These are phyloP conservation scores for Syrmaticus mikado DNA, from an alignment of 2,113 vertebrate genomes.

Conservation along the genomic window DNA sequence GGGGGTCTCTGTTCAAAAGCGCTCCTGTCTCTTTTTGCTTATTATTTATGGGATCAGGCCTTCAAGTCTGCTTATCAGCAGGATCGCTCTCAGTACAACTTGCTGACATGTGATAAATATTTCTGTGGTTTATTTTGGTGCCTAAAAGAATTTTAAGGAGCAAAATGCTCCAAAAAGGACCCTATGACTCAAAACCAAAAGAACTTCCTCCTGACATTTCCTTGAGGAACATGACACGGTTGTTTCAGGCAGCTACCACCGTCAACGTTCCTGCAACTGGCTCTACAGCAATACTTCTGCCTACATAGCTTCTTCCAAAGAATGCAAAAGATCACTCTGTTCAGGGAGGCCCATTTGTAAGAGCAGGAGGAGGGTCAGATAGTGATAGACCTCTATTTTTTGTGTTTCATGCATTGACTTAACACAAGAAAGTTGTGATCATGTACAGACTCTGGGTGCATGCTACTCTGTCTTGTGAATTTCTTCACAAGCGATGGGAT, in stretches of 20 bases:
- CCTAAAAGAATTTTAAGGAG: slow-evolving; percentile 20
- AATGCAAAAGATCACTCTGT: background rate
- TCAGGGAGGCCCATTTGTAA: background rate
- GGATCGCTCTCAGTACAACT: background rate
- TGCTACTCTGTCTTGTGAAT: background rate
- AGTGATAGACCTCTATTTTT: background rate
- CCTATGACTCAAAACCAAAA: background rate
- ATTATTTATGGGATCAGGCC: background rate
- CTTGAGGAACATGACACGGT: background rate
- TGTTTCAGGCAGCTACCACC: background rate
- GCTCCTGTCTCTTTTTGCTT: background rate
- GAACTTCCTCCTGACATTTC: background rate
- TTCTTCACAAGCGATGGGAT: background rate
- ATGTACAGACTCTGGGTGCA: background rate
- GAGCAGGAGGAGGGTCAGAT: background rate
- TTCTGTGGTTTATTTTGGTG: background rate
- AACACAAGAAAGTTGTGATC: background rate
- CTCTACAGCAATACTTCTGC: background rate
- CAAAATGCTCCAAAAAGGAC: background rate
- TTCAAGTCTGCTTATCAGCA: background rate
- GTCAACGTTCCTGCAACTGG: background rate
- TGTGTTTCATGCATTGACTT: background rate
- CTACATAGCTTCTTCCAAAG: background rate
- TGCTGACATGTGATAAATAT: background rate
- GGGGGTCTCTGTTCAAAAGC: background rate